Percentiles rank a stretch among this genome's conserved stretches.
phyloP scores from a whole-genome alignment of 1,140 invertebrate species.

The Lycorma delicatula region DNA sequence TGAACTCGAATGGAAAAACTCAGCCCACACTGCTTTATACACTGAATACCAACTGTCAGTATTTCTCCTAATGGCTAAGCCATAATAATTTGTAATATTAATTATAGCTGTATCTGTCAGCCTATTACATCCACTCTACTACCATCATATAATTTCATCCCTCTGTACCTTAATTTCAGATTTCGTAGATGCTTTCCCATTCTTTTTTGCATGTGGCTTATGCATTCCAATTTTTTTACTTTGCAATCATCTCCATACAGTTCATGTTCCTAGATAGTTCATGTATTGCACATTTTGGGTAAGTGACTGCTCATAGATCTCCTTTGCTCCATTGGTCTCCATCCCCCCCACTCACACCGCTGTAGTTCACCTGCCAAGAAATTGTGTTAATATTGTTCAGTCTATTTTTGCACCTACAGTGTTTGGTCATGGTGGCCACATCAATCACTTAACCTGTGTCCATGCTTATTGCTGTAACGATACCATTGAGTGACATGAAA shows the following conservation, averaged over 20 bases:
- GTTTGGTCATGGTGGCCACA: conserved; percentile 14
- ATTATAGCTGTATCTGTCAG: not conserved
- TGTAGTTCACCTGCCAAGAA: conserved; percentile 22
- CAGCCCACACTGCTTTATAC: conserved; percentile 12
- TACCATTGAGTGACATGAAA: conserved; percentile 17
- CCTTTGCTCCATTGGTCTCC: conserved; percentile 15
- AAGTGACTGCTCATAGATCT: no score
- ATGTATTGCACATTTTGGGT: conserved; percentile 17
- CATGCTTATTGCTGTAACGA: conserved; percentile 13
- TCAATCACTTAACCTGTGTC: conserved; percentile 17
- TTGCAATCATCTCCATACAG: conserved; percentile 14
- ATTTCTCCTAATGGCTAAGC: conserved; percentile 11
- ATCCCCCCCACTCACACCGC: conserved; percentile 24
- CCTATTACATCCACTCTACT: not conserved
- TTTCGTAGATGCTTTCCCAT: not conserved
- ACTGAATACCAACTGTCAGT: conserved; percentile 7
- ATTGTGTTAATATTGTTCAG: not conserved
- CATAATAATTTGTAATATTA: conserved; percentile 14
- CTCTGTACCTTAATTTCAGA: not conserved
- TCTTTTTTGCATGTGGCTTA: conserved; percentile 18
- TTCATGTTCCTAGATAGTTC: conserved; percentile 21
- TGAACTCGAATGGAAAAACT: no score
- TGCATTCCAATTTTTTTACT: conserved; percentile 20
- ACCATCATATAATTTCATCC: not conserved
- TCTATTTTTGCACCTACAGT: conserved; percentile 11